These are phyloP conservation scores for Tinea trinotella DNA, from an alignment of 2,888 invertebrate species.

Conservation along the genomic window DNA sequence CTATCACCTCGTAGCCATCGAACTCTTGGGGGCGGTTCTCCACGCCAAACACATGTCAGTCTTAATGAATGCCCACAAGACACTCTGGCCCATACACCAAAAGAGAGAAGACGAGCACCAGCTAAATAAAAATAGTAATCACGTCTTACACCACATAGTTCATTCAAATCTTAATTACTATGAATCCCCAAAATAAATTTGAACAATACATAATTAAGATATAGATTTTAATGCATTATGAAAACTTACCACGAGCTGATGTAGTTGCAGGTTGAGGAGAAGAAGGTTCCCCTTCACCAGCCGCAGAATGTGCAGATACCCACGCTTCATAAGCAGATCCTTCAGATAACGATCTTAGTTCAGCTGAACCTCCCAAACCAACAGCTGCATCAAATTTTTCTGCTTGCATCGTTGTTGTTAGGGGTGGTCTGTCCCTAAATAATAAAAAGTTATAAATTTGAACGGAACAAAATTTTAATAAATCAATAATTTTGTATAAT, in stretches of 20 bases:
- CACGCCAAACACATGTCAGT: slow-evolving; percentile 81
- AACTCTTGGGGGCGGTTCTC: slow-evolving; percentile 83
- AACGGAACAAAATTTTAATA: neutral
- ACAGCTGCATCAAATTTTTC: slow-evolving; percentile 50
- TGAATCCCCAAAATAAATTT: no score
- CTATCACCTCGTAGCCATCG: slow-evolving; percentile 81
- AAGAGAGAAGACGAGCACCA: slow-evolving; percentile 87
- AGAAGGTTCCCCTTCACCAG: slow-evolving; percentile 86
- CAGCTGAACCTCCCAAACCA: slow-evolving; percentile 69
- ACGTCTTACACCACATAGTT: no score
- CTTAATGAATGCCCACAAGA: slow-evolving; percentile 78
- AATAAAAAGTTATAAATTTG: neutral
- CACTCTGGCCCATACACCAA: slow-evolving; percentile 80
- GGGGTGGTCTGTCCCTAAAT: slow-evolving; percentile 57
- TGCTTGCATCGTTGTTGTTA: slow-evolving; percentile 56
- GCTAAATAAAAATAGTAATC: slow-evolving; percentile 65
- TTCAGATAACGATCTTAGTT: slow-evolving; percentile 78
- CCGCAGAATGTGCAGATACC: slow-evolving; percentile 86
- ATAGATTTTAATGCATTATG: no score
- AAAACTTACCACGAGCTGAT: slow-evolving; percentile 75
- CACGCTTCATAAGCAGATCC: slow-evolving; percentile 88
- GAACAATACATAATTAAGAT: no score
- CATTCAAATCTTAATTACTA: no score
- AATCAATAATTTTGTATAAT: neutral
- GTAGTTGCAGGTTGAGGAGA: slow-evolving; percentile 83